A percentile compares a stretch with the other conserved stretches of the same genome.
Evolutionary conservation across 2,888 invertebrate species (phyloP).

Genomic region (Coelopa pilipes): DNA sequence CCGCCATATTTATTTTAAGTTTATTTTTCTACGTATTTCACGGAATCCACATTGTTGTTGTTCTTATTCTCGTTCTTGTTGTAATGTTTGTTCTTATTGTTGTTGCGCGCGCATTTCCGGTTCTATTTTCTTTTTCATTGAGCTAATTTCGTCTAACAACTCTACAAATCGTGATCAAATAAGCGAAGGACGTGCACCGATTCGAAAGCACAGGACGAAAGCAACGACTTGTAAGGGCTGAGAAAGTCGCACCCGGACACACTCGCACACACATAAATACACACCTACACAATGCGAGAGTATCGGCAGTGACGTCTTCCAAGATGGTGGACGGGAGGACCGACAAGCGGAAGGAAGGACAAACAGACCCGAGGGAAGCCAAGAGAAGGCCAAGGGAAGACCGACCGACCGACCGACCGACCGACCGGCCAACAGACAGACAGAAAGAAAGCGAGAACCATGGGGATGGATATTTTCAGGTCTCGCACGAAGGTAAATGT

Average conservation of each 20-base stretch:
- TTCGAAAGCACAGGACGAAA: not conserved
- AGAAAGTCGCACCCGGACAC: not conserved
- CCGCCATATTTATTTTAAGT: slow-evolving; percentile 23
- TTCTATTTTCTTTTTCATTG: slow-evolving; percentile 41
- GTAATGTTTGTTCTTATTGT: not conserved
- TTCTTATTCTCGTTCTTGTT: slow-evolving; percentile 20
- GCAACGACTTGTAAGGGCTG: not conserved
- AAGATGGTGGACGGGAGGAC: too few relatives aligned
- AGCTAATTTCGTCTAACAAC: slow-evolving; percentile 49
- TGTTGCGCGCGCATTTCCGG: slow-evolving; percentile 18
- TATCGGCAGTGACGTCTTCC: too few relatives aligned
- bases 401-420: too few relatives aligned
- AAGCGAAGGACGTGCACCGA: slow-evolving; percentile 41
- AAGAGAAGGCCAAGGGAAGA: too few relatives aligned
- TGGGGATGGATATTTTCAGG: too few relatives aligned
- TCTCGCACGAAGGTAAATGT: too few relatives aligned
- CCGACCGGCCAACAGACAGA: too few relatives aligned
- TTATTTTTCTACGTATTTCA: slow-evolving; percentile 25
- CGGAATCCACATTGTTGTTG: slow-evolving; percentile 13
- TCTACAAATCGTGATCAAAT: slow-evolving; percentile 50
- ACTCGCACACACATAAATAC: not conserved
- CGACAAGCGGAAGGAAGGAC: too few relatives aligned
- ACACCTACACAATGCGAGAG: not conserved
- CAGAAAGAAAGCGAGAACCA: too few relatives aligned
- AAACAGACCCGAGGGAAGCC: too few relatives aligned